Percentiles rank a stretch among this genome's conserved stretches.
Conservation (phyloP, 2,113 vertebrate genomes). For the Ammodytes dubius region DNA sequence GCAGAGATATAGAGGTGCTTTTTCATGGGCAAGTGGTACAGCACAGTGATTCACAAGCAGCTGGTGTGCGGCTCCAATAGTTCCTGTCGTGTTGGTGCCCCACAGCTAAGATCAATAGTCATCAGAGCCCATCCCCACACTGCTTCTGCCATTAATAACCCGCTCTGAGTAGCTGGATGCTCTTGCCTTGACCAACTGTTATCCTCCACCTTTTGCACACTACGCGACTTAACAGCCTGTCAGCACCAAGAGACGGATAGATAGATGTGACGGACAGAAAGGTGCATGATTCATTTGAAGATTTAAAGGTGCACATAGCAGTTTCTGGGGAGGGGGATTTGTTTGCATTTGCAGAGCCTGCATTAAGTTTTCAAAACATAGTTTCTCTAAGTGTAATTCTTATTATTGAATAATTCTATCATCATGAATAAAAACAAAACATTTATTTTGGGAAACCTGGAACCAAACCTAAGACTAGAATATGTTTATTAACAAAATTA, state of each 20-base stretch:
- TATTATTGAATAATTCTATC: too few relatives aligned
- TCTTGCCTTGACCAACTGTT: conserved; percentile 67
- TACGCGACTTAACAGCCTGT: conserved; percentile 42
- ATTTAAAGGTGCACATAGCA: conserved; percentile 6
- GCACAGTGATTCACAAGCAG: conserved; percentile 50
- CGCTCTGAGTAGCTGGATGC: conserved; percentile 54
- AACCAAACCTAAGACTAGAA: too few relatives aligned
- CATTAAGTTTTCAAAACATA: too few relatives aligned
- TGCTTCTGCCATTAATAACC: conserved; percentile 71
- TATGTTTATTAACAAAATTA: too few relatives aligned
- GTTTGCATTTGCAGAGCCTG: too few relatives aligned
- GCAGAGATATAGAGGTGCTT: conserved; percentile 34
- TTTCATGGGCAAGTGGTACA: conserved; percentile 48
- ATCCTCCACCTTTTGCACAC: conserved; percentile 53
- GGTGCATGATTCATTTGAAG: conserved; percentile 22
- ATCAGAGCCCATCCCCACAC: conserved; percentile 68
- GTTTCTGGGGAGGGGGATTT: too few relatives aligned
- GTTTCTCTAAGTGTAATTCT: too few relatives aligned
- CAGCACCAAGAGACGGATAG: conserved; percentile 8
- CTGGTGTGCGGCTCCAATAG: conserved; percentile 45
- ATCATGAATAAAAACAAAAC: too few relatives aligned
- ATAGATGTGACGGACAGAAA: conserved; percentile 17
- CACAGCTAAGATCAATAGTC: conserved; percentile 71
- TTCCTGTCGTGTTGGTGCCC: conserved; percentile 47
- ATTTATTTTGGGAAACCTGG: too few relatives aligned